Evolutionary conservation across 2,888 invertebrate genomes (phyloP).

Genomic region (Podabrus alpinus): DNA sequence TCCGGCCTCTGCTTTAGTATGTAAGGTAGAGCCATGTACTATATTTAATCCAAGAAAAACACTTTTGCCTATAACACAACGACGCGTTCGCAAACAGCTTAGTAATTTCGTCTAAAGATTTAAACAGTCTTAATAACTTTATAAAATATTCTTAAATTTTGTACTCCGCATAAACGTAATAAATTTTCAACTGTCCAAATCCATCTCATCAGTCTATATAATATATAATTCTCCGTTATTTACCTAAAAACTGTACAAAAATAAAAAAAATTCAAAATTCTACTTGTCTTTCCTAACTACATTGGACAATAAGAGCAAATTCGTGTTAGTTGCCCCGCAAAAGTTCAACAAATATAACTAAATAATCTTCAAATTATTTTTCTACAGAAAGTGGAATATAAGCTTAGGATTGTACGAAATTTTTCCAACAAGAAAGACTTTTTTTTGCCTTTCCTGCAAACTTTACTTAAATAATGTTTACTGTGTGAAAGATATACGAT

Average conservation of each 20-base stretch:
- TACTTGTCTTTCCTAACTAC: too few relatives aligned
- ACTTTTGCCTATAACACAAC: neutral
- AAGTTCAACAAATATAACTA: too few relatives aligned
- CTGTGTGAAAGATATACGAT: neutral
- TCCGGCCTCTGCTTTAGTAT: too few relatives aligned
- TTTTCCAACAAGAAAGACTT: neutral
- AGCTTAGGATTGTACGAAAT: too few relatives aligned
- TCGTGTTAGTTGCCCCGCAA: too few relatives aligned
- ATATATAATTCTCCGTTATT: neutral
- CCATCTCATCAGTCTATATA: neutral
- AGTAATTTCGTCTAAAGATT: neutral
- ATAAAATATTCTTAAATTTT: neutral
- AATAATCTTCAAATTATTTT: too few relatives aligned
- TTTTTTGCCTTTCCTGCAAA: neutral
- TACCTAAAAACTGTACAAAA: too few relatives aligned
- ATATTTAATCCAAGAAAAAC: neutral
- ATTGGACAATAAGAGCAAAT: too few relatives aligned
- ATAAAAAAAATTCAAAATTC: too few relatives aligned
- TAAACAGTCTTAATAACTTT: neutral
- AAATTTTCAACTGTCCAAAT: neutral
- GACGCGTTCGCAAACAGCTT: neutral
- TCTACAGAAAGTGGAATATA: neutral
- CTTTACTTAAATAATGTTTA: neutral
- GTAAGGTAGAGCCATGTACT: too few relatives aligned
- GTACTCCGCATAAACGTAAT: neutral